Base-by-base conservation (phyloP, 2,113 vertebrate species). In the Indicator indicator region DNA sequence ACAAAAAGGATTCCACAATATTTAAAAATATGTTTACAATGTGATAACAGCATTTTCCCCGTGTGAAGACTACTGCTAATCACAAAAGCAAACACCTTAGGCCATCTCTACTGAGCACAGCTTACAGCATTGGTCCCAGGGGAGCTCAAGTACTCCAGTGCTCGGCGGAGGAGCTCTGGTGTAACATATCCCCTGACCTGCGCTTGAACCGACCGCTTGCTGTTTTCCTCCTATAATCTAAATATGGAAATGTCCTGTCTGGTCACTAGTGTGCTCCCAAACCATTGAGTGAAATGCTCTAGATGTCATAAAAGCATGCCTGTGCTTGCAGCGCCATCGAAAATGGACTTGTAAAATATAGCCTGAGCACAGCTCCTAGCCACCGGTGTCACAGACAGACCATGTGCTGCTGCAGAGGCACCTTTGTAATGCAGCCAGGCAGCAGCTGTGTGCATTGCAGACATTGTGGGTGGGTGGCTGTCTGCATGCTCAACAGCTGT, bases 131-230 rank as follows among this genome's bases (percentile, higher is more conserved):
- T 55, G 73, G 80, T 94, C 92, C 91, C 71, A 1, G 9, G 48
- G 90, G 94, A 93, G 84, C 55, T 9, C 24, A 1, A 91, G 83
- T 28, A 42, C 75, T 86, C 86, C 79, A 3, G 21, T 15, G 85
- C 88, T 96, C n/a, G 2, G 79, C 5, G 0, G 86, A 88, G 56
- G 76, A 97, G 90, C 89, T 90, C 32, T 65, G 91, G 86, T 95
- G 5, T 95, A 97, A 97, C 95, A 50, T 95, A 94, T 92, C 94
- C 93, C 86, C 46, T 97, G 98, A 98, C 97, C 96, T 48, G 62
- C 54, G n/a, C 88, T 94, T 98, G 98, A 98, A 98, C 97, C 96
- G 96, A 97, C 97, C 97, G 97, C 97, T 98, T 97, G 97, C 97
- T 98, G 97, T 97, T 97, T 97, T 96, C 91, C 95, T 89, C 96